Evolutionary conservation across 2,888 invertebrate genomes (phyloP), one percentile per base, ranked within the genome.

Genomic region (Hecatera dysodea): DNA sequence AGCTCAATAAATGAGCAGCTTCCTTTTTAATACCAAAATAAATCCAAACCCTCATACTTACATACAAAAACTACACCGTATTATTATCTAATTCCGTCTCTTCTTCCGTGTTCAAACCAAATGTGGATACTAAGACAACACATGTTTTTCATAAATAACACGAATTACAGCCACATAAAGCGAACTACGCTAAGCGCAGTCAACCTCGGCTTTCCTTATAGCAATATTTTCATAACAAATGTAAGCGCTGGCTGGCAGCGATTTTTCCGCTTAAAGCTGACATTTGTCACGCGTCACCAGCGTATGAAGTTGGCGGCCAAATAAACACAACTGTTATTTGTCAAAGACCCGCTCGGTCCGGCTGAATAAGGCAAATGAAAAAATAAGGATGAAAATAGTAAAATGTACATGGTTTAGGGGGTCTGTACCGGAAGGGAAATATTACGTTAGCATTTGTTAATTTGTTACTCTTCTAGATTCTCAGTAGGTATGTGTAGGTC

Each of bases 261-360:
- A 90, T 91, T 89, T 90, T 88, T 88, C 85, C 81, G 75, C 75
- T 80, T 81, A 81, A 85, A 81, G 81, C 89, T 74, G 70, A 80
- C 87, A 93, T 93, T 85, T 87, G 85, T 93, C 92, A 90, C 80
- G 80, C 87, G 88, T 88, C 89, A 87, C 74, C 82, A 75, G 72
- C 71, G 84, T 84, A 90, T 91, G 88, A 90, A 92, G 89, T 90
- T 90, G 83, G 77, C 61, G 83, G 83, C 81, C 87, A 86, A 88
- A 89, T 89, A 87, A 89, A 89, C 89, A 89, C 81, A 83, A 85
- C 86, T 84, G 78, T 81, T 86, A 90, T 89, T 90, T 81, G 80
- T 91, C 85, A 87, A 83, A 75, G 80, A 72, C 67, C 71, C 71
- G 62, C 74, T 72, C 55, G 48, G 65, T 44, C 44, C 72, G 75